Evolutionary conservation across 2,797 vertebrate species (phyloP).

Genomic region (Rhodeus uyekii): DNA sequence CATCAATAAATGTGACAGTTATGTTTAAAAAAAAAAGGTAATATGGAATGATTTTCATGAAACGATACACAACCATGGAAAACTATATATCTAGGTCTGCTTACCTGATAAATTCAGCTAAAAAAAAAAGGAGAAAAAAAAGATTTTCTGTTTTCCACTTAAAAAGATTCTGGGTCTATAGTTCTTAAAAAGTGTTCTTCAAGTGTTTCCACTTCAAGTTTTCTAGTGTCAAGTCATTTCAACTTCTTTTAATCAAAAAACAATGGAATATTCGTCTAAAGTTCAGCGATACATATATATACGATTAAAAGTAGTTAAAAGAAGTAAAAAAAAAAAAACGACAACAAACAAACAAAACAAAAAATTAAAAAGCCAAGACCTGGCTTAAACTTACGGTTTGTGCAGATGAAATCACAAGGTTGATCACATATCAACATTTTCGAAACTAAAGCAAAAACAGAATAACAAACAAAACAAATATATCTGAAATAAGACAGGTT

Average conservation of each 20-base stretch:
- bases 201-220: conserved; percentile 61
- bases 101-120: conserved; percentile 10
- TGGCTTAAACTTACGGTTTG: conserved; percentile 27
- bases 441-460: conserved; percentile 51
- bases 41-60: conserved; percentile 93
- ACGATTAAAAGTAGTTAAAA: conserved; percentile 10
- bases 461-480: conserved; percentile 45
- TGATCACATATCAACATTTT: conserved; percentile 8
- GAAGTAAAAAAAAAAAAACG: neutral
- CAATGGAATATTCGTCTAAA: conserved; percentile 48
- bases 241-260: conserved; percentile 27
- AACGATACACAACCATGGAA: conserved; percentile 1
- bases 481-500: conserved; percentile 65
- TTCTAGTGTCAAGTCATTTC: conserved; percentile 49
- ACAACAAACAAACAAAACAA: no score
- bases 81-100: conserved; percentile 19
- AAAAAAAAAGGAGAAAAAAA: neutral
- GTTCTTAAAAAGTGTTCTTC: conserved; percentile 47
- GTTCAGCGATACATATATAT: neutral
- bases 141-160: neutral
- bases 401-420: conserved; percentile 30
- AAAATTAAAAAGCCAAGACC: conserved; percentile 9
- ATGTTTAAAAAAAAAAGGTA: conserved; percentile 83
- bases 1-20: conserved; percentile 84
- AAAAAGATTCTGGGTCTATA: conserved; percentile 1